Percentiles rank a stretch among this genome's conserved stretches.
These are phyloP conservation scores for Agonopterix alstromeriana DNA, from an alignment of 2,888 invertebrate genomes.

Conservation along the genomic window DNA sequence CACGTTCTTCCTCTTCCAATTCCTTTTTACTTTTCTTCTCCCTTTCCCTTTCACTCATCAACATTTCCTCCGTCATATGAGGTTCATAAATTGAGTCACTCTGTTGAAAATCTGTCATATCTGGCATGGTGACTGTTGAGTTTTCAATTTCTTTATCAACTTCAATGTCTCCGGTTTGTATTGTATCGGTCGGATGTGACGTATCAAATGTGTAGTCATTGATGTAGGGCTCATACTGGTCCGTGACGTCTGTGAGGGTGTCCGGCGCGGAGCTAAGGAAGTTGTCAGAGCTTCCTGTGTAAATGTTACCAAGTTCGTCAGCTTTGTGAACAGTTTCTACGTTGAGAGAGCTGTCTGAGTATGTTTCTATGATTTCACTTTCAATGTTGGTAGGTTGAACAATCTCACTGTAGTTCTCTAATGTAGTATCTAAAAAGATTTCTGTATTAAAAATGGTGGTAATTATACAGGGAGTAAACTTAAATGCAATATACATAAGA, in stretches of 20 bases:
- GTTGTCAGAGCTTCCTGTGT: conserved; percentile 51
- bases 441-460: neutral
- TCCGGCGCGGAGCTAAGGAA: conserved; percentile 48
- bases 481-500: no score
- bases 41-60: conserved; percentile 76
- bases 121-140: conserved; percentile 23
- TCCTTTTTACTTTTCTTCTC: conserved; percentile 87
- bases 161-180: conserved; percentile 26
- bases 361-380: conserved; percentile 51
- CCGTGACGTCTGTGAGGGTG: conserved; percentile 39
- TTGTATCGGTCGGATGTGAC: conserved; percentile 31
- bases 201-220: conserved; percentile 59
- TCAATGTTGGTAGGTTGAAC: conserved; percentile 34
- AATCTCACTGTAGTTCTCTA: conserved; percentile 61
- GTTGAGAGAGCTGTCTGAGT: conserved; percentile 52
- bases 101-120: conserved; percentile 48
- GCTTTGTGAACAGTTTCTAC: conserved; percentile 49
- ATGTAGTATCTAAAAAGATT: conserved; percentile 51
- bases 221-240: conserved; percentile 57
- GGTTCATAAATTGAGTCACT: conserved; percentile 45
- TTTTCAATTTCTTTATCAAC: conserved; percentile 24
- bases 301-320: conserved; percentile 65
- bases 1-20: conserved; percentile 94
- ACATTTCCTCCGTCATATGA: conserved; percentile 56
- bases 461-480: neutral